Conservation (phyloP, 2,113 vertebrate species). For the Neodon shergylaensis region DNA sequence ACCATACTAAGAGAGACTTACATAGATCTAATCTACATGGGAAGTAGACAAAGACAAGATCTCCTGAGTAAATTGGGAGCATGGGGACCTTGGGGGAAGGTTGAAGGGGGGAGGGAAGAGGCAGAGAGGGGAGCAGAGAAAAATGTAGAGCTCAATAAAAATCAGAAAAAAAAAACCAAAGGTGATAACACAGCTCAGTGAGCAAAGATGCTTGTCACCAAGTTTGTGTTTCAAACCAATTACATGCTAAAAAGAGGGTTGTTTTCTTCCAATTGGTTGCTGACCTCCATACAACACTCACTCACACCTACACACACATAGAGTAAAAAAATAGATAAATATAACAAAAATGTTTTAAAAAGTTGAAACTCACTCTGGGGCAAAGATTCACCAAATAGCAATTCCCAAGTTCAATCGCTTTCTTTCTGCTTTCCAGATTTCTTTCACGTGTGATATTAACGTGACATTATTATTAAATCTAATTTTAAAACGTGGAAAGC, state of each 20-base stretch:
- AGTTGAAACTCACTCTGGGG: neutral
- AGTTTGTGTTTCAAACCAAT: neutral
- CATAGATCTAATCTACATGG: no score
- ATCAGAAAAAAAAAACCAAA: no score
- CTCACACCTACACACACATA: neutral
- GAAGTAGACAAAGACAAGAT: no score
- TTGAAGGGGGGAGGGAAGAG: no score
- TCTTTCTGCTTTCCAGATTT: neutral
- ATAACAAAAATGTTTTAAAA: neutral
- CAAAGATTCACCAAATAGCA: neutral
- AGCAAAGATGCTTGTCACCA: neutral
- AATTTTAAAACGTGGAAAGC: neutral
- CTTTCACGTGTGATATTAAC: neutral
- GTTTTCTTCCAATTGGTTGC: neutral
- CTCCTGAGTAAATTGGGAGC: no score
- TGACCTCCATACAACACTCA: no score
- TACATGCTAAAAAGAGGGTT: neutral
- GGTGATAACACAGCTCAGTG: no score
- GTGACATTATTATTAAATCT: neutral
- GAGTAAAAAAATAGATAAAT: no score
- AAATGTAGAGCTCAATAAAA: no score
- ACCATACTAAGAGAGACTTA: no score
- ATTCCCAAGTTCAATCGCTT: neutral
- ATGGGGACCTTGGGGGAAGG: no score
- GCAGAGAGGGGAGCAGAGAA: no score